These are phyloP conservation scores for Merluccius polli DNA, from an alignment of 2,797 vertebrate species.

Conservation along the genomic window DNA sequence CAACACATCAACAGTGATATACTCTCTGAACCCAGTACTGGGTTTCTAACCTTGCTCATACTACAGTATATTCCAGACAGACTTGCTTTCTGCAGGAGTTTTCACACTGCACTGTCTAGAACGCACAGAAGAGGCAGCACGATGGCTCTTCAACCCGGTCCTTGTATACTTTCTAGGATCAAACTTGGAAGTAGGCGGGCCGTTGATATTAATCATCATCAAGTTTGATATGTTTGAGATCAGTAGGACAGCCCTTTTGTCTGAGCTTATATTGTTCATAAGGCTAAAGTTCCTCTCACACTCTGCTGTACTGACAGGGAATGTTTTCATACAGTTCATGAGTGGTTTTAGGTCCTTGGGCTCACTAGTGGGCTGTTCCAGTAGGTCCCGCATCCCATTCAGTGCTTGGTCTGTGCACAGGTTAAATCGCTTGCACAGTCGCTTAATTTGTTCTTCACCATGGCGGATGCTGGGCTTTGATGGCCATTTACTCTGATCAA, in stretches of 20 bases:
- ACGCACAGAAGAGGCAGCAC: neutral
- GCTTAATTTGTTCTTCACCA: neutral
- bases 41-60: too few species aligned
- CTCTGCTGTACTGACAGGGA: conserved; percentile 21
- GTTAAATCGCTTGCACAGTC: too few species aligned
- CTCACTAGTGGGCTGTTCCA: conserved; percentile 10
- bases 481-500: neutral
- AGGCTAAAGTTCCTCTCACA: conserved; percentile 30
- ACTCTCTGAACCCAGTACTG: too few species aligned
- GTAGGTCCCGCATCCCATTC: too few species aligned
- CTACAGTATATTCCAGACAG: too few species aligned
- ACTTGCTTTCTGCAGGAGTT: too few species aligned
- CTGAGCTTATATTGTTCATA: conserved; percentile 27
- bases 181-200: conserved; percentile 18
- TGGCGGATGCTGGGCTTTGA: too few species aligned
- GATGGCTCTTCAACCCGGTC: neutral
- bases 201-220: conserved; percentile 21
- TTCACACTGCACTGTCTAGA: too few species aligned
- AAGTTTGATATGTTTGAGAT: conserved; percentile 30
- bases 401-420: too few species aligned
- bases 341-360: conserved; percentile 18
- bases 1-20: too few species aligned
- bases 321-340: conserved; percentile 6
- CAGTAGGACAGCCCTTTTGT: conserved; percentile 25
- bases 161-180: conserved; percentile 11